phyloP scores from a whole-genome alignment of 1,140 invertebrate species.

The Lepidotrigona ventralis region DNA sequence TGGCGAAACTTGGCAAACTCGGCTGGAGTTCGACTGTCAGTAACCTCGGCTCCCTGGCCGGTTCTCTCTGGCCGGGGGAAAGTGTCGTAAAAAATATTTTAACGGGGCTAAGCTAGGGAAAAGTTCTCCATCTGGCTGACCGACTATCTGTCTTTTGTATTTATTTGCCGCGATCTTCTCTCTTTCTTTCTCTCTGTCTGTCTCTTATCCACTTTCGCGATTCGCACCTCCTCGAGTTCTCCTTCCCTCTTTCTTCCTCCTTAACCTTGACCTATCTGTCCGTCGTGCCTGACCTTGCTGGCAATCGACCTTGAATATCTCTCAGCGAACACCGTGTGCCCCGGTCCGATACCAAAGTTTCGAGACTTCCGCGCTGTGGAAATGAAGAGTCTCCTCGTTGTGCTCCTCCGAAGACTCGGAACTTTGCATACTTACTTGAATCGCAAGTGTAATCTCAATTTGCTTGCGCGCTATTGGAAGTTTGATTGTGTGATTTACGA shows the following conservation, averaged over 20 bases:
- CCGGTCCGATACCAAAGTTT: conserved; percentile 61
- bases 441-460: neutral
- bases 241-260: neutral
- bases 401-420: conserved; percentile 51
- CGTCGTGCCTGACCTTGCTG: conserved; percentile 46
- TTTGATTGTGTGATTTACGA: neutral
- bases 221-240: conserved; percentile 12
- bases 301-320: conserved; percentile 62
- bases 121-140: conserved; percentile 48
- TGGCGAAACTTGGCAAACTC: conserved; percentile 77
- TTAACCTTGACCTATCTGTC: conserved; percentile 60
- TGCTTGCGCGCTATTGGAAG: neutral
- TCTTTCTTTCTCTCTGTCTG: neutral
- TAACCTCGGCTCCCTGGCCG: conserved; percentile 65
- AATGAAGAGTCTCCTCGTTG: conserved; percentile 61
- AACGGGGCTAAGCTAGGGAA: conserved; percentile 60
- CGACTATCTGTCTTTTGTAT: conserved; percentile 58
- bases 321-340: conserved; percentile 40
- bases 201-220: neutral
- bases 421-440: conserved; percentile 49
- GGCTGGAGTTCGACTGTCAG: conserved; percentile 72
- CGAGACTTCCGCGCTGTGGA: conserved; percentile 54
- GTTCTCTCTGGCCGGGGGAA: conserved; percentile 33
- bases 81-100: conserved; percentile 72
- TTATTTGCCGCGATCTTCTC: conserved; percentile 50